These are phyloP conservation scores for Halocaridina rubra DNA, from an alignment of 2,888 invertebrate species.

Conservation along the genomic window DNA sequence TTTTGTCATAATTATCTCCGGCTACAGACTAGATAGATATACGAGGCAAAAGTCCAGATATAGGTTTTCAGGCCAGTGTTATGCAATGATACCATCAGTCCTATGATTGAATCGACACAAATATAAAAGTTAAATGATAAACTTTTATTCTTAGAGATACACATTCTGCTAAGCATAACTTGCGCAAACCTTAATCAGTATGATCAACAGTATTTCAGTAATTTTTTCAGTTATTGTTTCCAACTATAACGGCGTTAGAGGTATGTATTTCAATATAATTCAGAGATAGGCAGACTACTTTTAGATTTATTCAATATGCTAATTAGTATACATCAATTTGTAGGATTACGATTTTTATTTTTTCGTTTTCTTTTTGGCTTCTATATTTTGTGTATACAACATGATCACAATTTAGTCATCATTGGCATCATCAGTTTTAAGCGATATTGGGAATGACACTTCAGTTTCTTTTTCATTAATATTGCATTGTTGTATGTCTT, in stretches of 20 bases:
- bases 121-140: not conserved
- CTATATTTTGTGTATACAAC: not conserved
- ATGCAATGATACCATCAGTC: not conserved
- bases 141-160: not conserved
- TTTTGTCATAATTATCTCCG: too few species aligned
- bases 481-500: not conserved
- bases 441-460: not conserved
- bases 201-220: not conserved
- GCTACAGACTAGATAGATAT: too few species aligned
- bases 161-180: too few species aligned
- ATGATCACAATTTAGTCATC: not conserved
- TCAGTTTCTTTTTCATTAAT: not conserved
- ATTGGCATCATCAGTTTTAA: not conserved
- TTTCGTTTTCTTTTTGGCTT: not conserved
- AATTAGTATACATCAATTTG: not conserved
- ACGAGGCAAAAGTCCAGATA: too few species aligned
- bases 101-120: not conserved
- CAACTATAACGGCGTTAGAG: not conserved
- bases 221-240: not conserved
- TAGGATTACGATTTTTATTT: not conserved
- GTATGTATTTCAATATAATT: not conserved
- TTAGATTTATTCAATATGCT: not conserved
- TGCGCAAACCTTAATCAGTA: too few species aligned
- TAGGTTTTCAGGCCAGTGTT: too few species aligned
- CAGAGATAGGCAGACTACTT: not conserved